These are phyloP conservation scores for Anastrepha ludens DNA, from an alignment of 1,140 invertebrate genomes.

Conservation along the genomic window DNA sequence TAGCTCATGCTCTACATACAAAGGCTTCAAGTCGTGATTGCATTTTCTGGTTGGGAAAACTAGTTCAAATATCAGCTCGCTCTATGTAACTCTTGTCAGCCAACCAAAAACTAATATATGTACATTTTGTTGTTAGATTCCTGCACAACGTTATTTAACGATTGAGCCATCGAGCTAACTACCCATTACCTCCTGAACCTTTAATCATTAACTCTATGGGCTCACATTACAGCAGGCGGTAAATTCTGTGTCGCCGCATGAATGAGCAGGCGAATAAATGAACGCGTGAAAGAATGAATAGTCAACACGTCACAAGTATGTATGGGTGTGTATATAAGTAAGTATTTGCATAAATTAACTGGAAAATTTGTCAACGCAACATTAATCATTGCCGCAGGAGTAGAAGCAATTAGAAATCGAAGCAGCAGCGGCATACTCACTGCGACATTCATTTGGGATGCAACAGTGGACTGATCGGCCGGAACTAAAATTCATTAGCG, in stretches of 20 bases:
- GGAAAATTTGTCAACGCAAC: slow-evolving; percentile 52
- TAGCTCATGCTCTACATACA: too few relatives aligned
- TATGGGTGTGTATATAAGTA: background rate
- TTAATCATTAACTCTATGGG: slow-evolving; percentile 28
- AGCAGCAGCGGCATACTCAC: background rate
- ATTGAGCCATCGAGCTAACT: slow-evolving; percentile 34
- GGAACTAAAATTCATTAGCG: slow-evolving; percentile 52
- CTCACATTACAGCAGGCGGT: slow-evolving; percentile 48
- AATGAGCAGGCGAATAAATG: too few relatives aligned
- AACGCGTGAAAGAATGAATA: background rate
- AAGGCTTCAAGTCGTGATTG: background rate
- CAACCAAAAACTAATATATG: background rate
- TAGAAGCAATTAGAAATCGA: slow-evolving; percentile 29
- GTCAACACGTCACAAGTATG: slow-evolving; percentile 30
- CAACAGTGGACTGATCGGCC: background rate
- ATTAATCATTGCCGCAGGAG: slow-evolving; percentile 41
- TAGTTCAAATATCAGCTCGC: background rate
- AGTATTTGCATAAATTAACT: slow-evolving; percentile 51
- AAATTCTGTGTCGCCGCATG: background rate
- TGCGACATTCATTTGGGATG: background rate
- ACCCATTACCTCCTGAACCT: background rate
- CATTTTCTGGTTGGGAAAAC: background rate
- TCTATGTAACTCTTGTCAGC: background rate
- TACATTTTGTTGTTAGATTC: background rate
- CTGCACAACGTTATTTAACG: background rate